Conservation (phyloP, 1,140 invertebrate genomes). For the Liolophura sinensis region DNA sequence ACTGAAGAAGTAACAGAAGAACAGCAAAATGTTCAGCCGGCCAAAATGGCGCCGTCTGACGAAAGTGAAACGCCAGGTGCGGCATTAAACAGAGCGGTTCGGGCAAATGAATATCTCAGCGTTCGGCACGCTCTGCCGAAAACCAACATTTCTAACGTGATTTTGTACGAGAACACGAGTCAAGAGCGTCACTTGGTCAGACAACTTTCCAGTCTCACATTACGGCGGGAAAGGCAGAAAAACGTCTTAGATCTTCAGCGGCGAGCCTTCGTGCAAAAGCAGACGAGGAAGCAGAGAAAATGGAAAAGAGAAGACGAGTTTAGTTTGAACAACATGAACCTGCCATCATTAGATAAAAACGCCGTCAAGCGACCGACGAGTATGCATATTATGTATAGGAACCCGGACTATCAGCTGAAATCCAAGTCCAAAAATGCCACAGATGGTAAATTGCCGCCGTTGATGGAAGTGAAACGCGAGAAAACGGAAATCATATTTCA, state of each 20-base stretch:
- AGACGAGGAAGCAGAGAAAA: conserved; percentile 25
- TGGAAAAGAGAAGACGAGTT: conserved; percentile 28
- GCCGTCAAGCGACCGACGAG: conserved; percentile 9
- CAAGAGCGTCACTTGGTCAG: conserved; percentile 33
- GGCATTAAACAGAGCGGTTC: too few relatives aligned
- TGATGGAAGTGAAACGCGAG: conserved; percentile 16
- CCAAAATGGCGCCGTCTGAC: too few relatives aligned
- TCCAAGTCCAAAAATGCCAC: conserved; percentile 7
- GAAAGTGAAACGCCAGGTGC: too few relatives aligned
- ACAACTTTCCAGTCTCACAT: conserved; percentile 17
- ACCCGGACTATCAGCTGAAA: conserved; percentile 18
- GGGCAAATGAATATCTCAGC: conserved; percentile 22
- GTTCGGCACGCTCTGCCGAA: conserved; percentile 38
- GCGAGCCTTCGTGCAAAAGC: conserved; percentile 22
- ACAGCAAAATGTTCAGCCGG: too few relatives aligned
- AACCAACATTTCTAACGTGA: conserved; percentile 31
- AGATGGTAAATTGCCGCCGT: background rate
- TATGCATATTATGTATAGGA: conserved; percentile 21
- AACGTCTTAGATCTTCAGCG: conserved; percentile 17
- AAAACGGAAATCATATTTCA: conserved; percentile 35
- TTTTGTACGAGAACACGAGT: conserved; percentile 38
- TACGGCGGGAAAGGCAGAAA: conserved; percentile 18
- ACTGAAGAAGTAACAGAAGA: too few relatives aligned
- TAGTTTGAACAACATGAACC: conserved; percentile 22
- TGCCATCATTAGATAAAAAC: conserved; percentile 13